Evolutionary conservation across 1,140 invertebrate species (phyloP).

Genomic region (Medauroidea extradentata): DNA sequence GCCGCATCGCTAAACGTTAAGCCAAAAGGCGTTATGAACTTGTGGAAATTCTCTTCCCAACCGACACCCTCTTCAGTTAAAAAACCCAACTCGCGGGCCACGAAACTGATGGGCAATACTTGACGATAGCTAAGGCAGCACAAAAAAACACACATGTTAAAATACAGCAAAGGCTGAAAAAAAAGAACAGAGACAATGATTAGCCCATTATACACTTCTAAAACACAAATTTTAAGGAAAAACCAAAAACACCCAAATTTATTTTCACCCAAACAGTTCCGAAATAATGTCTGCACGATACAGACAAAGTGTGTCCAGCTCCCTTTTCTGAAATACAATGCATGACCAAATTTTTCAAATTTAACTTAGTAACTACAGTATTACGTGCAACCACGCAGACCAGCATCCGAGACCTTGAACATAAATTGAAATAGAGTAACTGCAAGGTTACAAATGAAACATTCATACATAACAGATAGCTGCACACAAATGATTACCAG

Average conservation of each 20-base stretch:
- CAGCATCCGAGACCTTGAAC: too few species aligned
- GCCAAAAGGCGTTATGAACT: constrained; percentile 79
- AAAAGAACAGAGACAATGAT: constrained; percentile 14
- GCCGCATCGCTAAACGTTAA: constrained; percentile 68
- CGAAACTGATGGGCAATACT: constrained; percentile 77
- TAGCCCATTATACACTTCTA: background rate
- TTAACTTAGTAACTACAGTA: too few species aligned
- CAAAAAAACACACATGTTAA: constrained; percentile 52
- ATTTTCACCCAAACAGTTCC: too few species aligned
- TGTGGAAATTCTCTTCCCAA: constrained; percentile 71
- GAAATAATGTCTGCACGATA: too few species aligned
- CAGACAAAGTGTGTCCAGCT: too few species aligned
- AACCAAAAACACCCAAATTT: constrained; percentile 41
- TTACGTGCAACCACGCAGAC: too few species aligned
- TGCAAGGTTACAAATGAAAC: too few species aligned
- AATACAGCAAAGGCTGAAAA: background rate
- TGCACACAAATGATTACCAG: too few species aligned
- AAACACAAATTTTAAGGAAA: constrained; percentile 2
- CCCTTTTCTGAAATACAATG: too few species aligned
- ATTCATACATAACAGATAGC: too few species aligned
- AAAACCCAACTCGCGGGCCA: constrained; percentile 81
- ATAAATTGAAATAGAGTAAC: too few species aligned
- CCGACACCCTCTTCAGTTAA: constrained; percentile 72
- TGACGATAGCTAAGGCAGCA: constrained; percentile 80
- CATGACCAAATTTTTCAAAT: too few species aligned